phyloP scores from a whole-genome alignment of 2,113 vertebrate genomes.

The Morone saxatilis region DNA sequence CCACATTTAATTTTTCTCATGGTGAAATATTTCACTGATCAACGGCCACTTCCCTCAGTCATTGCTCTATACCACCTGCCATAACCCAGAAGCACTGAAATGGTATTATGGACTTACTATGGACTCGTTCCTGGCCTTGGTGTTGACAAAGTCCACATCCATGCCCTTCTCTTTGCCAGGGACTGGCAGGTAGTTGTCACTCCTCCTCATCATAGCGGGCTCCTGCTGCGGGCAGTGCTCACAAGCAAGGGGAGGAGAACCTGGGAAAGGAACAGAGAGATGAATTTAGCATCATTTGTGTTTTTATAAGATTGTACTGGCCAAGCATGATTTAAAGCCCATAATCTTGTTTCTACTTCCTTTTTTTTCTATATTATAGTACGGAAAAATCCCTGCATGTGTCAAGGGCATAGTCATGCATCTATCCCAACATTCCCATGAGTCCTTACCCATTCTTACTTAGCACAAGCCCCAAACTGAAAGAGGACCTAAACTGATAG shows the following conservation, averaged over 20 bases:
- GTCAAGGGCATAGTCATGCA: background rate
- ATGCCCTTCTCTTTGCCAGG: constrained; percentile 83
- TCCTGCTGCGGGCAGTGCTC: constrained; percentile 46
- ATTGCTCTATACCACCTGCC: background rate
- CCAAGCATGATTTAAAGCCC: background rate
- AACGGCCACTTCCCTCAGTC: background rate
- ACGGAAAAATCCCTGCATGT: background rate
- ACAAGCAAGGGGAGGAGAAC: constrained; percentile 41
- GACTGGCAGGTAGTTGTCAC: constrained; percentile 83
- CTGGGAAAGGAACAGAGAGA: constrained; percentile 53
- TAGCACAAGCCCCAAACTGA: background rate
- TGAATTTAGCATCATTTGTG: background rate
- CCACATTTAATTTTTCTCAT: background rate
- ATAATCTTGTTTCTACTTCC: too few species aligned
- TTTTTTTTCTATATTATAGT: background rate
- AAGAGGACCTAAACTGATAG: background rate
- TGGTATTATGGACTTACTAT: constrained; percentile 81
- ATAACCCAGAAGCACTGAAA: background rate
- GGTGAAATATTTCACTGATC: background rate
- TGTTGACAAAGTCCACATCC: constrained; percentile 76
- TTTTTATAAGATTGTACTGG: background rate
- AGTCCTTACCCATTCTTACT: background rate
- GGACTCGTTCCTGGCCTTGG: constrained; percentile 80
- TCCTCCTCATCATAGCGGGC: constrained; percentile 81
- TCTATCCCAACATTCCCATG: too few species aligned